Conservation (phyloP, 1,140 invertebrate species). For the Drosophila auraria region DNA sequence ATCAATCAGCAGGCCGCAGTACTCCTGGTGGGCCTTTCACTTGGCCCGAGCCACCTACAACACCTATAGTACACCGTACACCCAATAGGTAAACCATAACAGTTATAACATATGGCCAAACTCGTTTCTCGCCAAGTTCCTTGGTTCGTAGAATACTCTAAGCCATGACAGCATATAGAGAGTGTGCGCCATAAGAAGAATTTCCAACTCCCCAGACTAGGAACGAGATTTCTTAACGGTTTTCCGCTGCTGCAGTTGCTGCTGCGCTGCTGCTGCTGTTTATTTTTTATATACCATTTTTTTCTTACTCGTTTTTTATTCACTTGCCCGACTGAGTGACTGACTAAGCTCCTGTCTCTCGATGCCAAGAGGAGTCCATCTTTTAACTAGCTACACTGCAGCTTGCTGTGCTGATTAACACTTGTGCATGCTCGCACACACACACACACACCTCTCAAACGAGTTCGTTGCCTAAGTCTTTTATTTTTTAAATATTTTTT, state of each 20-base stretch:
- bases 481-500: constrained; percentile 69
- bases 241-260: constrained; percentile 43
- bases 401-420: constrained; percentile 75
- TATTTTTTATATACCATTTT: constrained; percentile 24
- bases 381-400: constrained; percentile 73
- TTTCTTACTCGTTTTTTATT: constrained; percentile 5
- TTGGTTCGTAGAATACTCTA: constrained; percentile 49
- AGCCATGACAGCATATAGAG: constrained; percentile 53
- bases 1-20: constrained; percentile 60
- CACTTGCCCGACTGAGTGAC: constrained; percentile 63
- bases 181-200: constrained; percentile 47
- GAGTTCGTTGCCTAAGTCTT: constrained; percentile 83
- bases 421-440: constrained; percentile 48
- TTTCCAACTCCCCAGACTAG: constrained; percentile 39
- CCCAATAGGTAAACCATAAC: constrained; percentile 42
- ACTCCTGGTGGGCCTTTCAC: constrained; percentile 55
- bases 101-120: constrained; percentile 75
- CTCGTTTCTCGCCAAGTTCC: constrained; percentile 45
- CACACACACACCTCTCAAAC: constrained; percentile 57
- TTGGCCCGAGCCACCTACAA: constrained; percentile 63
- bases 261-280: constrained; percentile 18
- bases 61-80: constrained; percentile 21
- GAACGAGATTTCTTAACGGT: constrained; percentile 80
- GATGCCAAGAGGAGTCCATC: constrained; percentile 30
- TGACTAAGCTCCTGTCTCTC: constrained; percentile 34